These are phyloP conservation scores for Tursiops truncatus DNA, from an alignment of 2,113 vertebrate species.

Conservation along the genomic window DNA sequence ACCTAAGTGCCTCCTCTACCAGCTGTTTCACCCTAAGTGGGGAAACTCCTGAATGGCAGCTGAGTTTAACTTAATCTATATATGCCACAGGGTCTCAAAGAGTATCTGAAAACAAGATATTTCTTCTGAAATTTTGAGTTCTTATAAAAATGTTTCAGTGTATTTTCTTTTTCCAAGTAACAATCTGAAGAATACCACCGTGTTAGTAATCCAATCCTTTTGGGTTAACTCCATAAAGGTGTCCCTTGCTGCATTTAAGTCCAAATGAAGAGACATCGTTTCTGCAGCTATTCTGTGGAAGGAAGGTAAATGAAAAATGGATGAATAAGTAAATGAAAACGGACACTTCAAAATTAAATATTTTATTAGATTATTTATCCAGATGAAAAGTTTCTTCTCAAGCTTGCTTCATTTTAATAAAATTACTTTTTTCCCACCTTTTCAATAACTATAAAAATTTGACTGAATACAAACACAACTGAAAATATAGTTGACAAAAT, in stretches of 20 bases:
- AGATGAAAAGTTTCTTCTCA: background rate
- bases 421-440: background rate
- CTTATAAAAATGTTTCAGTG: background rate
- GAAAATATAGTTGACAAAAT: background rate
- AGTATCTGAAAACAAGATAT: background rate
- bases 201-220: slow-evolving; percentile 72
- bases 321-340: background rate
- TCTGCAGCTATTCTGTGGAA: slow-evolving; percentile 46
- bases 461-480: background rate
- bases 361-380: background rate
- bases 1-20: background rate
- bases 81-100: background rate
- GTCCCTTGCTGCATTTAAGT: slow-evolving; percentile 73
- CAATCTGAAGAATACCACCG: slow-evolving; percentile 63
- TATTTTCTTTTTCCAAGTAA: slow-evolving; percentile 24
- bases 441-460: background rate
- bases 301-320: background rate
- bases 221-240: slow-evolving; percentile 70
- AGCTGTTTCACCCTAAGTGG: background rate
- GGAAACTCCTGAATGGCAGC: background rate
- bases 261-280: slow-evolving; percentile 24
- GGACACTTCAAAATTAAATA: background rate
- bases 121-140: slow-evolving; percentile 33
- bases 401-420: background rate
- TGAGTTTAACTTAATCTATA: background rate